Evolutionary conservation across 2,797 vertebrate genomes (phyloP).

Genomic region (Cyprinella venusta): DNA sequence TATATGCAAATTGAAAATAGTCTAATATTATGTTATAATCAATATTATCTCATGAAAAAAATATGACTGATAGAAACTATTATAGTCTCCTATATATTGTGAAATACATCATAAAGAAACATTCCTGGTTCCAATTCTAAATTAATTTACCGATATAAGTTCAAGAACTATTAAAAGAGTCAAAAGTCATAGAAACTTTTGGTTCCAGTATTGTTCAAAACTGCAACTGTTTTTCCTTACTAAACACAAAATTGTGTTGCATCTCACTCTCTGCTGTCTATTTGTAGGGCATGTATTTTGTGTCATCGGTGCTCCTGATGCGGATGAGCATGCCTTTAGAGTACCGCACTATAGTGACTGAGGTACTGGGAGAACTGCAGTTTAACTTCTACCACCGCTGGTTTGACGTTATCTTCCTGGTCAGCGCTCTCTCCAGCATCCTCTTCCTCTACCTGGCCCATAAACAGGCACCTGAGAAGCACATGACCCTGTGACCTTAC

Average conservation of each 20-base stretch:
- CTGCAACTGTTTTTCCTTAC: background rate
- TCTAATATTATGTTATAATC: background rate
- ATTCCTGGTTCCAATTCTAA: background rate
- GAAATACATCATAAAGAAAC: background rate
- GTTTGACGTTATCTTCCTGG: slow-evolving; percentile 99
- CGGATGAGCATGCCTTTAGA: slow-evolving; percentile 98
- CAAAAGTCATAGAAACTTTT: background rate
- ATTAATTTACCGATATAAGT: background rate
- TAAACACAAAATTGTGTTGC: background rate
- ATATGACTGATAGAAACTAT: background rate
- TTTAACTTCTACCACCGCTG: slow-evolving; percentile 99
- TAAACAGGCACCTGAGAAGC: slow-evolving; percentile 98
- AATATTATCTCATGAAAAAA: background rate
- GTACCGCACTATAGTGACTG: slow-evolving; percentile 94
- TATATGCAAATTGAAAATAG: background rate
- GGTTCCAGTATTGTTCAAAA: background rate
- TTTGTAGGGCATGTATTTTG: slow-evolving; percentile 94
- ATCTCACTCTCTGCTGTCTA: slow-evolving; percentile 7
- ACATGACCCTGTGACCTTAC: slow-evolving; percentile 82
- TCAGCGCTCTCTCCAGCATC: slow-evolving; percentile 98
- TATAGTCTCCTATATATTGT: background rate
- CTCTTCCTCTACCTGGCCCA: slow-evolving; percentile 97
- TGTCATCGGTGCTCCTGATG: slow-evolving; percentile 95
- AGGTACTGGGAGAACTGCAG: slow-evolving; percentile 96
- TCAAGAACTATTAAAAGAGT: background rate